Base-by-base conservation (phyloP, 1,140 invertebrate species). In the Camponotus vicinus region DNA sequence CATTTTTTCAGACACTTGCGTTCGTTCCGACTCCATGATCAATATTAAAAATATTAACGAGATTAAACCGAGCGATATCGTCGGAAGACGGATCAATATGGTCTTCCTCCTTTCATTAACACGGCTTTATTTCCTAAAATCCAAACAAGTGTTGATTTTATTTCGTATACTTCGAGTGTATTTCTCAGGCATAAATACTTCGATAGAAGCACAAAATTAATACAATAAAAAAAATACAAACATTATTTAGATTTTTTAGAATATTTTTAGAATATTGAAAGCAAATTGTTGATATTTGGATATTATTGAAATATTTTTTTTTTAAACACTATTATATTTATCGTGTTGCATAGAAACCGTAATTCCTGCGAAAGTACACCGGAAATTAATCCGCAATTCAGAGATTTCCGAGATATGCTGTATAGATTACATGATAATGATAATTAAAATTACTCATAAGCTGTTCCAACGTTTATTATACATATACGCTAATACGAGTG, bases 1-100 rank as follows among this genome's bases (percentile, higher is more conserved):
- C 93, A 93, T 94, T 88, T 93, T 93, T 34, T 59, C 71, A 21
- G 71, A 75, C n/a, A 59, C 9, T 15, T 73, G 49, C 45, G 15
- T 73, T 37, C 32, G 69, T 52, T 75, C 52, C 18, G 32, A 40
- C 1, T 75, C 71, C 34, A n/a, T 57, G 9, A 59, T 18, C n/a
- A 59, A 57, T 21, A 73, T 73, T 82, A 82, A 61, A 32, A 55
- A 49, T 37, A 55, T 67, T 37, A 73, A 83, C 4, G 11, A 63
- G 69, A 83, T 32, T 55, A n/a, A 49, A 71, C 61, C 18, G 18
- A 61, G 11, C 13, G 49, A 32, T 71, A 42, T 59, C 15, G 27
- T 75, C 13, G 7, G 45, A 9, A 61, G 55, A 21, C n/a, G 57
- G 49, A 75, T 3, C 69, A 37, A 80, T 45, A 32, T 11, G 34